phyloP scores from a whole-genome alignment of 2,888 invertebrate species.

The Agonopterix alstromeriana region DNA sequence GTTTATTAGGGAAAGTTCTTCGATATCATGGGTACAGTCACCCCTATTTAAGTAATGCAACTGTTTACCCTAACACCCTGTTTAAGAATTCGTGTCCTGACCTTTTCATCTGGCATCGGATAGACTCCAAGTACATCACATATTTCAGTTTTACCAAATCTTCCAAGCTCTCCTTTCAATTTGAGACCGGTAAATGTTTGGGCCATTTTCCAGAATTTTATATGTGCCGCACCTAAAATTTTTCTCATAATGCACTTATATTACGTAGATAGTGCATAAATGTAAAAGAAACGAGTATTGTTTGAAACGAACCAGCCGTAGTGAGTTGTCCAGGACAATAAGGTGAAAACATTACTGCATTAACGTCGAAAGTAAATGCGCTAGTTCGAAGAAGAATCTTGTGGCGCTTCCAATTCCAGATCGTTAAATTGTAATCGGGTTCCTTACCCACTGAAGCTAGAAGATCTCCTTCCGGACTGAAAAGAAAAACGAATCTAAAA shows the following conservation, averaged over 20 bases:
- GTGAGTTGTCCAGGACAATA: conserved; percentile 87
- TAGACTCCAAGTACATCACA: conserved; percentile 91
- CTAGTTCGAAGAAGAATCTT: conserved; percentile 86
- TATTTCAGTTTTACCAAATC: conserved; percentile 95
- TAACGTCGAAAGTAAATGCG: conserved; percentile 89
- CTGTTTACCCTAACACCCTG: no score
- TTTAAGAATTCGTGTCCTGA: conserved; percentile 24
- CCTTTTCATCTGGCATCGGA: conserved; percentile 93
- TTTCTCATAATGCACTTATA: background rate
- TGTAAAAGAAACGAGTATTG: background rate
- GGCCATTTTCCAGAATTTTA: conserved; percentile 96
- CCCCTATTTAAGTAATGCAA: no score
- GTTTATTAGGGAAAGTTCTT: no score
- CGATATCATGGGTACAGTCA: no score
- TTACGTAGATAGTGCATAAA: background rate
- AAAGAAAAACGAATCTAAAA: conserved; percentile 15
- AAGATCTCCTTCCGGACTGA: conserved; percentile 86
- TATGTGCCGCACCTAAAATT: conserved; percentile 80
- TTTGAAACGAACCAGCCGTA: conserved; percentile 78
- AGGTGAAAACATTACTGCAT: conserved; percentile 87
- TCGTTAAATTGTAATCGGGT: conserved; percentile 91
- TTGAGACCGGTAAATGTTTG: conserved; percentile 94
- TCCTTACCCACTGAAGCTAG: conserved; percentile 89
- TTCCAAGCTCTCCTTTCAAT: conserved; percentile 90
- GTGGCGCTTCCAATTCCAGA: conserved; percentile 91